Base-by-base conservation (phyloP, 64 coral and sea anemone species). In the Actinia equina region DNA sequence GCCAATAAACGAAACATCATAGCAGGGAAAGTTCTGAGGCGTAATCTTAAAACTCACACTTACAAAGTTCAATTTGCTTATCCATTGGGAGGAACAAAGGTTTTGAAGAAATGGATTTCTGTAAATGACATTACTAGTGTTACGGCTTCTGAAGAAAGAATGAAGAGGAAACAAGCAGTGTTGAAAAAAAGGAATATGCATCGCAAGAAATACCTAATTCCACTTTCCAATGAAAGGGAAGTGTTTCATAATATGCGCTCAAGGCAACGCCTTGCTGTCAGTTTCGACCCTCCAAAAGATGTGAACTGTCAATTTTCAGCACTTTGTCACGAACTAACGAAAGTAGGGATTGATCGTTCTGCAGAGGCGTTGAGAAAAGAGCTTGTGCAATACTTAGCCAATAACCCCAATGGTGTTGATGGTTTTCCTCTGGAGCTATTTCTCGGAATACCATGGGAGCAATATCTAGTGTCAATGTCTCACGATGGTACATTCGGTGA, bases 221-320 rank as follows among this genome's bases (percentile, higher is more conserved):
- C n/a, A n/a, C 3, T 78, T 78, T 20, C 5, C 16, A 23, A 80
- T 43, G 41, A 41, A 78, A 58, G 7, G 3, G 51, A 82, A 43
- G 42, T 25, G 5, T 44, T 42, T 18, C 11, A 43, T 61, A 88
- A 2, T 17, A 43, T 23, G 51, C 22, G 30, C 71, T 56, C 71
- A 17, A 17, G 76, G 37, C 20, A 80, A 56, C 86, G 77, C 52
- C 55, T 88, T 20, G 6, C 53, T 43, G 77, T 88, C 15, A 19
- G 55, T 9, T 88, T 42, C 51, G 76, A 88, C 54, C 87, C 78
- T n/a, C 87, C 55, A 9, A 22, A 25, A 59, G 55, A 82, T 67
- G 87, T 77, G 44, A 88, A 82, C 71, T 88, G 87, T 41, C 74
- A 81, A n/a, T 90, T 90, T 46, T 64, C 88, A 10, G 88, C 82